phyloP scores from a whole-genome alignment of 2,113 vertebrate genomes.

The Daboia siamensis region DNA sequence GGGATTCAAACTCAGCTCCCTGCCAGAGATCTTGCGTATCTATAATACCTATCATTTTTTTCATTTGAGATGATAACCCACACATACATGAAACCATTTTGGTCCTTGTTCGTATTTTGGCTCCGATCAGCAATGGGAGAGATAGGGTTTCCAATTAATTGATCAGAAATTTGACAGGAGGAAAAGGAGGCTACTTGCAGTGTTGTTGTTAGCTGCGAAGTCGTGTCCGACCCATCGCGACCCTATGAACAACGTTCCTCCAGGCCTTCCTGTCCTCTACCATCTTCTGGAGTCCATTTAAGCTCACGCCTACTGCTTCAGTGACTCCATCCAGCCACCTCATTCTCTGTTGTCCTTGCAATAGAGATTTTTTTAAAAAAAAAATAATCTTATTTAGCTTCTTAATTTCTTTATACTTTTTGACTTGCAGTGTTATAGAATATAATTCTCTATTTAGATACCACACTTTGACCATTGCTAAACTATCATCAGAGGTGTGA shows the following conservation, averaged over 20 bases:
- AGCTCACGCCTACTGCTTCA: too few species aligned
- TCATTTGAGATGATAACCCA: background rate
- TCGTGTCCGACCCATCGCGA: too few species aligned
- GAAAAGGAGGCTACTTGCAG: background rate
- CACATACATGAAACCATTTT: background rate
- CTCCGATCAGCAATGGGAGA: background rate
- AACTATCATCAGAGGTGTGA: background rate
- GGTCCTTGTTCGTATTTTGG: background rate
- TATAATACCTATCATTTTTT: background rate
- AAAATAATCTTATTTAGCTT: background rate
- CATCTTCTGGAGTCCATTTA: too few species aligned
- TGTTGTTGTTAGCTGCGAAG: too few species aligned
- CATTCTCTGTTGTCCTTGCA: background rate
- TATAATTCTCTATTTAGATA: background rate
- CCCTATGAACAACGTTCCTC: too few species aligned
- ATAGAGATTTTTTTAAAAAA: background rate
- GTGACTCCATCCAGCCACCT: too few species aligned
- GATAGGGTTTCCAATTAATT: background rate
- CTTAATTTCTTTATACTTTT: background rate
- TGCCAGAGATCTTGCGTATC: background rate
- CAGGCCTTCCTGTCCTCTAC: too few species aligned
- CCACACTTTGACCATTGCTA: background rate
- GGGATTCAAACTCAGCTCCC: background rate
- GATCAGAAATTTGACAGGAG: background rate
- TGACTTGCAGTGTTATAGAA: background rate